phyloP scores from a whole-genome alignment of 2,888 invertebrate genomes.

The Dichetophora obliterata region DNA sequence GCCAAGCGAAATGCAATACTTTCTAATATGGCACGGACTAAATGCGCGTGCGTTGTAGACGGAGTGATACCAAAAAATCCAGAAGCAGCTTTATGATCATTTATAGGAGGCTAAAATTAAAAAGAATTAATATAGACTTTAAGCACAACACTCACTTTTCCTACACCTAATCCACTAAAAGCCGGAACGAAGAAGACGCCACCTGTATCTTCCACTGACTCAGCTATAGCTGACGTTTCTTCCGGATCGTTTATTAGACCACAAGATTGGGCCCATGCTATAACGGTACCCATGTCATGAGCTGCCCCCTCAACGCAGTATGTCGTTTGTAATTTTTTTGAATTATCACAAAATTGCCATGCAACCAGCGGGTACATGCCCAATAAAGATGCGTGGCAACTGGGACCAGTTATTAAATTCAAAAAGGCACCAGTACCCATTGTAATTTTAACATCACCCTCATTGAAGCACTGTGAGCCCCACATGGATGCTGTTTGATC shows the following conservation, averaged over 20 bases:
- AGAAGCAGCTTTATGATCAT: constrained; percentile 86
- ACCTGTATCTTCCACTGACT: constrained; percentile 77
- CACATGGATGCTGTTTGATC: constrained; percentile 91
- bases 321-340: constrained; percentile 68
- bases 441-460: constrained; percentile 87
- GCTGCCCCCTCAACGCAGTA: constrained; percentile 89
- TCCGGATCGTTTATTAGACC: constrained; percentile 77
- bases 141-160: constrained; percentile 40
- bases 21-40: constrained; percentile 87
- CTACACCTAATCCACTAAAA: constrained; percentile 88
- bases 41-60: constrained; percentile 81
- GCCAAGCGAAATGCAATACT: constrained; percentile 86
- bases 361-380: constrained; percentile 94
- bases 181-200: constrained; percentile 91
- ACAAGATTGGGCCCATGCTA: constrained; percentile 85
- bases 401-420: constrained; percentile 82
- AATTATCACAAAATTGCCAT: constrained; percentile 73
- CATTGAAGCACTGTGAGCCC: constrained; percentile 85
- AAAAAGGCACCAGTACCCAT: constrained; percentile 94
- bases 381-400: constrained; percentile 83
- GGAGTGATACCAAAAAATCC: constrained; percentile 80
- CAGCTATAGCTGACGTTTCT: constrained; percentile 78
- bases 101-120: constrained; percentile 83
- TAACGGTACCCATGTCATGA: constrained; percentile 88
- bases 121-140: constrained; percentile 11